Evolutionary conservation across 2,797 vertebrate genomes (phyloP).

Genomic region (Mormyrus proboscirostris): DNA sequence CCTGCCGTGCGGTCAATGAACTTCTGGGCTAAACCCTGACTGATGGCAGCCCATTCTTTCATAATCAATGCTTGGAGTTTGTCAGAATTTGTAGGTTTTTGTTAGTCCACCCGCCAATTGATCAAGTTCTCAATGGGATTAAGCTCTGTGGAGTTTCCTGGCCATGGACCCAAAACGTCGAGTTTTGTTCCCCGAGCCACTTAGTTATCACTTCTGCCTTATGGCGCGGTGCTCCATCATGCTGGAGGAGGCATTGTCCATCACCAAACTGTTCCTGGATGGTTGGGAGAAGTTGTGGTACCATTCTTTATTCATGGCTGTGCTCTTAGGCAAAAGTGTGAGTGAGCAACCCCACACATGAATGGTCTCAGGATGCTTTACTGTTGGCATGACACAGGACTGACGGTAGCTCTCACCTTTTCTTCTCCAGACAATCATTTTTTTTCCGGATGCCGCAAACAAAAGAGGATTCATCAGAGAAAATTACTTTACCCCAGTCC

Average conservation of each 20-base stretch:
- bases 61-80: not conserved
- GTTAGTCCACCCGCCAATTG: too few relatives aligned
- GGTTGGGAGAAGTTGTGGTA: not conserved
- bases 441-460: not conserved
- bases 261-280: not conserved
- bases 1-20: not conserved
- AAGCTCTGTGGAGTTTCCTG: not conserved
- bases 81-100: not conserved
- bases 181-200: not conserved
- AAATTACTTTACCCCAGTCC: not conserved
- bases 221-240: not conserved
- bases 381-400: not conserved
- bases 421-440: not conserved
- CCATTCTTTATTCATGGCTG: too few relatives aligned
- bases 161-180: not conserved
- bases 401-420: not conserved
- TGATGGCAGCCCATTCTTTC: not conserved
- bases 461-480: not conserved
- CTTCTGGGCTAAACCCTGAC: not conserved
- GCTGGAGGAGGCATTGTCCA: not conserved
- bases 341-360: too few relatives aligned
- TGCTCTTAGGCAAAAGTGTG: too few relatives aligned
- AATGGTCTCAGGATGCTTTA: not conserved
- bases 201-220: too few relatives aligned
- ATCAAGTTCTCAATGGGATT: not conserved